Evolutionary conservation across 1,140 invertebrate species (phyloP), one percentile per base, ranked within the genome.

Genomic region (Lepidurus packardi): DNA sequence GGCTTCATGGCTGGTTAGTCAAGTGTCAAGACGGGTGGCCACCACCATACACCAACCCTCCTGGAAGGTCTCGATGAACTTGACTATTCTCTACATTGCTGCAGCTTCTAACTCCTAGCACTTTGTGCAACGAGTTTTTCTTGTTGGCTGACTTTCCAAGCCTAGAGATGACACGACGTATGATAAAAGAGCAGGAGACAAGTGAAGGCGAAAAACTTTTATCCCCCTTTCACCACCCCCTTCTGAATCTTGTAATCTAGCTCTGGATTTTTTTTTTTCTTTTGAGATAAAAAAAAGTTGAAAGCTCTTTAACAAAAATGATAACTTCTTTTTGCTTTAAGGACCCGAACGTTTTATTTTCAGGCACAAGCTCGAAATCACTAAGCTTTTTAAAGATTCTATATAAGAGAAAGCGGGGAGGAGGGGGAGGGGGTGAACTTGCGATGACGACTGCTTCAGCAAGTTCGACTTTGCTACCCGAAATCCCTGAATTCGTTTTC

Each of bases 101-200:
- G 16, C 53, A 13, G 16, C 53, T 65, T 65, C 53, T 7, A 21
- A 65, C 21, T 21, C 16, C 53, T 21, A 65, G 53, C 53, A 65
- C 53, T 65, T 65, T 65, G 53, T 65, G 53, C 53, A 65, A 65
- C 53, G 53, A 65, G 53, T 65, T 65, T 65, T 65, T 65, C 53
- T 65, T 21, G 53, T 65, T 65, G 53, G 53, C 53, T 65, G 53
- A 65, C 53, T 65, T 65, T 65, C 53, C 53, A 65, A 65, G 53
- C 21, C 53, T 13, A 65, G 53, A 65, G 53, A 65, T 65, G 53
- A 65, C 53, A 65, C 53, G 21, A 21, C 13, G 53, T 65, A 65
- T 65, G 53, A 65, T 65, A 65, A 65, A 65, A 65, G 53, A 65
- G 53, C 53, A 65, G 53, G 53, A 65, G 53, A 65, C 53, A 21